Percentiles rank a stretch among this genome's conserved stretches.
Conservation (phyloP, 1,140 invertebrate species). For the Formica exsecta region DNA sequence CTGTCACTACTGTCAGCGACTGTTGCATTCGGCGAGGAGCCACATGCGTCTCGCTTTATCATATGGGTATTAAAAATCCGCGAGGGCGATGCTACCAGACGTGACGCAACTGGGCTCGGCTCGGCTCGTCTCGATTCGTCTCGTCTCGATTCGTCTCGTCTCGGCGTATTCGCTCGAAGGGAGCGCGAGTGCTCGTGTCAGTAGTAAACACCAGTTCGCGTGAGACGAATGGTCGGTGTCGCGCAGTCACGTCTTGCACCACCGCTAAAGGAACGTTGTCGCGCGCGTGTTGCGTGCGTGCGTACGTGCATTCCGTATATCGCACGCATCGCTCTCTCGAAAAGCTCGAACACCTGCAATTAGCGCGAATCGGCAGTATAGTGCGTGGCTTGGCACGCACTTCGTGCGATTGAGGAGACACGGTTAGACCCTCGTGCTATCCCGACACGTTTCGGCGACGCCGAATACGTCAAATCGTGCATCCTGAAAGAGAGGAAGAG, state of each 20-base stretch:
- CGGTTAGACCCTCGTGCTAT: background rate
- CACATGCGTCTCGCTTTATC: too few relatives aligned
- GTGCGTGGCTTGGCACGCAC: too few relatives aligned
- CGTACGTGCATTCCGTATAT: background rate
- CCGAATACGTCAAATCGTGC: background rate
- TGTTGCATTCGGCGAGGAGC: too few relatives aligned
- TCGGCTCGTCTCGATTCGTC: slow-evolving; percentile 26
- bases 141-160: background rate
- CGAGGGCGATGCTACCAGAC: background rate
- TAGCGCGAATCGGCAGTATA: background rate
- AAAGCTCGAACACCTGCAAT: slow-evolving; percentile 5
- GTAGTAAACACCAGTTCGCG: slow-evolving; percentile 75
- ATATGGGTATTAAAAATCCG: too few relatives aligned
- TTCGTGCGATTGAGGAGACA: too few relatives aligned
- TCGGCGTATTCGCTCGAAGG: slow-evolving; percentile 31
- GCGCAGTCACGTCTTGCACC: slow-evolving; percentile 23
- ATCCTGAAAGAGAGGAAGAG: too few relatives aligned
- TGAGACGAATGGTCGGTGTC: slow-evolving; percentile 36
- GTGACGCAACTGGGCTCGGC: slow-evolving; percentile 23
- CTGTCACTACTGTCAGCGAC: too few relatives aligned
- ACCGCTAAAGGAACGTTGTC: slow-evolving; percentile 4
- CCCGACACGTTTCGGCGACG: background rate
- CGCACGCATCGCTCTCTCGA: background rate
- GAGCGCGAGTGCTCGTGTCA: slow-evolving; percentile 27
- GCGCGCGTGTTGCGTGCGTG: slow-evolving; percentile 5